phyloP scores from a whole-genome alignment of 2,113 vertebrate species.

The Siniperca chuatsi region DNA sequence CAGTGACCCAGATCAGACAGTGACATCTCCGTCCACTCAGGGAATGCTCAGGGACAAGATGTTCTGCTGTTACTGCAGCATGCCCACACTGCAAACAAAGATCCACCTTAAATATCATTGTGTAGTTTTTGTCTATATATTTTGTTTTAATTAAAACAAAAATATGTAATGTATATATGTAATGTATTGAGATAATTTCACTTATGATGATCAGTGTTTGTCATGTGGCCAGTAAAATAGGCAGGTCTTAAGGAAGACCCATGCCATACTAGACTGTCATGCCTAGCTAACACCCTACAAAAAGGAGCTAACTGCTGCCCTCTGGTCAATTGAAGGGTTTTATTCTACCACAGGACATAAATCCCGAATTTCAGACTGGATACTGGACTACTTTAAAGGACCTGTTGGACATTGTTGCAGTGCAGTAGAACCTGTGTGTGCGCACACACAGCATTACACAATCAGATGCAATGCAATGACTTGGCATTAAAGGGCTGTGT shows the following conservation, averaged over 20 bases:
- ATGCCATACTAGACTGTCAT: background rate
- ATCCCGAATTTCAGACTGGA: background rate
- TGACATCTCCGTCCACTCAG: conserved; percentile 63
- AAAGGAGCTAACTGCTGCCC: background rate
- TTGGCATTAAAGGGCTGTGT: conserved; percentile 23
- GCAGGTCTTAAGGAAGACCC: background rate
- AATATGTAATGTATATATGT: background rate
- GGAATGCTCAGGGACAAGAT: conserved; percentile 48
- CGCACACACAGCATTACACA: conserved; percentile 1
- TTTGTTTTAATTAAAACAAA: background rate
- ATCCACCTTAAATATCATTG: background rate
- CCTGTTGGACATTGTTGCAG: conserved; percentile 1
- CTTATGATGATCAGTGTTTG: background rate
- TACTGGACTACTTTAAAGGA: conserved; percentile 2
- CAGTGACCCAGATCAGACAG: conserved; percentile 68
- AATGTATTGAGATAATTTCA: background rate
- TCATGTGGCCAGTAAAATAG: background rate
- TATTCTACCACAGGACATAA: background rate
- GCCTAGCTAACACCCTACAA: background rate
- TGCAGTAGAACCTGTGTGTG: background rate
- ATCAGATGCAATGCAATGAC: conserved; percentile 24
- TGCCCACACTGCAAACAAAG: conserved; percentile 25
- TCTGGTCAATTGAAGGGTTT: background rate
- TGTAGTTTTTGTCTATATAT: background rate
- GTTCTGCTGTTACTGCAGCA: conserved; percentile 57